phyloP scores from a whole-genome alignment of 2,888 invertebrate genomes.

The Dynastes grantii region DNA sequence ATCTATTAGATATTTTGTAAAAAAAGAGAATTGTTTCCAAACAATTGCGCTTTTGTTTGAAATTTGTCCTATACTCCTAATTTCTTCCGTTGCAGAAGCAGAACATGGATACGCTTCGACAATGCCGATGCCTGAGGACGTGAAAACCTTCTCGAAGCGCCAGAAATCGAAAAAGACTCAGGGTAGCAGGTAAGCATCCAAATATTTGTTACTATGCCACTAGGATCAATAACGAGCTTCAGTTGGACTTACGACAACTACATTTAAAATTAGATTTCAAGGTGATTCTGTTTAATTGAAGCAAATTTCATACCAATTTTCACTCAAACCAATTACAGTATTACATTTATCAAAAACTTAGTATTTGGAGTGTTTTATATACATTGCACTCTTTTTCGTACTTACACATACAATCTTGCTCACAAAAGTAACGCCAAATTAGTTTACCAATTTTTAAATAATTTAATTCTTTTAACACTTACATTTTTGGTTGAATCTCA shows the following conservation, averaged over 20 bases:
- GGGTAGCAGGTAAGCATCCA: conserved; percentile 84
- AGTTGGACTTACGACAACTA: too few relatives aligned
- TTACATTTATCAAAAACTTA: too few relatives aligned
- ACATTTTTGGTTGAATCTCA: neutral
- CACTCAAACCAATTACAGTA: too few relatives aligned
- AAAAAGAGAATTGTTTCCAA: too few relatives aligned
- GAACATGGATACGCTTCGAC: conserved; percentile 94
- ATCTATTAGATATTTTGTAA: too few relatives aligned
- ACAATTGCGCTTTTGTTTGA: too few relatives aligned
- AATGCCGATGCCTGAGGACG: conserved; percentile 85
- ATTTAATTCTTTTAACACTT: neutral
- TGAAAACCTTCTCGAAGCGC: conserved; percentile 80
- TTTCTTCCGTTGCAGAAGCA: conserved; percentile 75
- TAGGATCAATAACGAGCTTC: conserved; percentile 51
- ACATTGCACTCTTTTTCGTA: neutral
- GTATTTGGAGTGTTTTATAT: neutral
- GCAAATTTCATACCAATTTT: too few relatives aligned
- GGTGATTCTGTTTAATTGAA: too few relatives aligned
- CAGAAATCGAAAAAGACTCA: conserved; percentile 90
- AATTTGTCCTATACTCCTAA: conserved; percentile 70
- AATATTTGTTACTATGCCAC: neutral
- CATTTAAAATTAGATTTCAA: too few relatives aligned
- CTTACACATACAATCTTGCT: too few relatives aligned
- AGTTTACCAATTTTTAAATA: too few relatives aligned
- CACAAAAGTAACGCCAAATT: too few relatives aligned